A percentile compares a stretch with the other conserved stretches of the same genome.
Conservation (phyloP, 2,888 invertebrate genomes). For the Philopedon plagiatum region DNA sequence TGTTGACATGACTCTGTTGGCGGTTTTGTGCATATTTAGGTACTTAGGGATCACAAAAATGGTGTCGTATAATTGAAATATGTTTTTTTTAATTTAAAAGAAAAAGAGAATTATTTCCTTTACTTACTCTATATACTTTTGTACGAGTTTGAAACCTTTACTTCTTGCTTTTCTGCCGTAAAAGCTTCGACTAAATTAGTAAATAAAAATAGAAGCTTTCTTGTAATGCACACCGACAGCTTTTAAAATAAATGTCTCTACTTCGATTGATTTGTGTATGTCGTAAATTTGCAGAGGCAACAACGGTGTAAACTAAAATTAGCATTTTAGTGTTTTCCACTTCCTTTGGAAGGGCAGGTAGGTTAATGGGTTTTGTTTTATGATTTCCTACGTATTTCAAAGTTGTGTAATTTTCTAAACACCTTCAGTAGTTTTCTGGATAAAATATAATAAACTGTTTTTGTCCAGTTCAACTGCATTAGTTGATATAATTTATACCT, state of each 20-base stretch:
- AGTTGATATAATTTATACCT: no score
- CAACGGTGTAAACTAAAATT: slow-evolving; percentile 40
- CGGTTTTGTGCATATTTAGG: no score
- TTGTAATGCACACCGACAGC: slow-evolving; percentile 4
- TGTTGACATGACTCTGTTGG: no score
- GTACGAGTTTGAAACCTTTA: no score
- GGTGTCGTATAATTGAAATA: no score
- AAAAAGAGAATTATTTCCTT: no score
- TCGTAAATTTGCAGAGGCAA: slow-evolving; percentile 41
- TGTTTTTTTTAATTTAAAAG: no score
- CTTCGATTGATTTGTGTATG: slow-evolving; percentile 41
- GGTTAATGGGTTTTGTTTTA: slow-evolving; percentile 43
- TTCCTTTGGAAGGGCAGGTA: slow-evolving; percentile 36
- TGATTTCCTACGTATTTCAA: slow-evolving; percentile 31
- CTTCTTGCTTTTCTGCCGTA: no score
- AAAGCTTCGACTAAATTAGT: background rate
- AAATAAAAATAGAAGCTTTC: slow-evolving; percentile 17
- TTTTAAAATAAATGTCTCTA: slow-evolving; percentile 31
- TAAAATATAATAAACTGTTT: no score
- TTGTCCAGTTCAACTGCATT: no score
- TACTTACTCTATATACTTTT: no score
- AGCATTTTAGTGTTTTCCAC: slow-evolving; percentile 40
- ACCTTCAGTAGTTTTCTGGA: background rate
- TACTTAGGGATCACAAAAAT: no score
- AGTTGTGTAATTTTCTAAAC: slow-evolving; percentile 1